A percentile compares a stretch with the other conserved stretches of the same genome.
Evolutionary conservation across 2,113 vertebrate genomes (phyloP).

Genomic region (Pyxicephalus adspersus): DNA sequence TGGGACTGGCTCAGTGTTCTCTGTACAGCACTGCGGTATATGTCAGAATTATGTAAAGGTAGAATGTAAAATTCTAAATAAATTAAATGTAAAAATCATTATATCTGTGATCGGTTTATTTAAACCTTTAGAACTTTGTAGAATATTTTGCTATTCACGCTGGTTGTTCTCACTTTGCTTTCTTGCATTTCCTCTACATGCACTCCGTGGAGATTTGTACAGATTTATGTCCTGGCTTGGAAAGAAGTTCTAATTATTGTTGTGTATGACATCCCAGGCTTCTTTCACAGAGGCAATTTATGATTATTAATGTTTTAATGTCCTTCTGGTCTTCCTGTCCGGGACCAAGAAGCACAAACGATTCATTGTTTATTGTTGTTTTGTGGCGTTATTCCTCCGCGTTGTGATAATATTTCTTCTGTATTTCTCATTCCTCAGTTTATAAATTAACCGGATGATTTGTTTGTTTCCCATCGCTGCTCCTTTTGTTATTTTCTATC

Average conservation of each 20-base stretch:
- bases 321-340: background rate
- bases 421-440: background rate
- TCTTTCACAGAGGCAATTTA: background rate
- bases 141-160: no score
- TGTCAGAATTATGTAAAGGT: no score
- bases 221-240: conserved; percentile 25
- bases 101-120: no score
- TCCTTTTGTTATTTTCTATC: conserved; percentile 3
- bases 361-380: background rate
- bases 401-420: background rate
- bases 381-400: background rate
- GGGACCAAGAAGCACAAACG: background rate
- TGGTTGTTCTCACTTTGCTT: no score
- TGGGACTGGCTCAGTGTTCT: no score
- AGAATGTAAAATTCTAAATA: no score
- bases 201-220: background rate
- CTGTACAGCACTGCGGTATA: no score
- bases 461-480: background rate
- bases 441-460: background rate
- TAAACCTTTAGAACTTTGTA: no score
- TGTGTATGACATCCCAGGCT: background rate
- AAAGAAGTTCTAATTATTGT: conserved; percentile 3
- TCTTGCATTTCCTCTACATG: no score
- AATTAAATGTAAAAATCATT: no score
- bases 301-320: conserved; percentile 26